phyloP scores from a whole-genome alignment of 2,888 invertebrate species.

The Spisula solida region DNA sequence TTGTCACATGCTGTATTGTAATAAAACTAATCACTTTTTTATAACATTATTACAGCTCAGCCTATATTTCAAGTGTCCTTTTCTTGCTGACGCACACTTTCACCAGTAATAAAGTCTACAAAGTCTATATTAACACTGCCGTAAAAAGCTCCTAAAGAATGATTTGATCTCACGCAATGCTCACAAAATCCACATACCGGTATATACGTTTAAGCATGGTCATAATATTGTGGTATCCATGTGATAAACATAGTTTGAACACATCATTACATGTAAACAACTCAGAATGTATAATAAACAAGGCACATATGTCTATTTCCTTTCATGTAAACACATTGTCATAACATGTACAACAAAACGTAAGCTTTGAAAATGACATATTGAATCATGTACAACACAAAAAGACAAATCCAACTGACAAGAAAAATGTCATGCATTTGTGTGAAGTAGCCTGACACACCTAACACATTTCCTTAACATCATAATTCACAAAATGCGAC shows the following conservation, averaged over 20 bases:
- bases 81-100: background rate
- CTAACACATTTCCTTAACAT: background rate
- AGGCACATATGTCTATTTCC: background rate
- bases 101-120: background rate
- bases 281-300: background rate
- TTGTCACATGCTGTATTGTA: background rate
- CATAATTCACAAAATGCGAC: background rate
- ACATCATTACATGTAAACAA: conserved; percentile 1
- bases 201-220: background rate
- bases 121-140: background rate
- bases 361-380: background rate
- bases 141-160: background rate
- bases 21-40: conserved; percentile 4
- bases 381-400: conserved; percentile 3
- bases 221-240: background rate
- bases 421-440: conserved; percentile 24
- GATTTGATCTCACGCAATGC: background rate
- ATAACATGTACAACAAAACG: background rate
- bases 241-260: background rate
- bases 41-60: background rate
- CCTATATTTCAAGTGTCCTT: background rate
- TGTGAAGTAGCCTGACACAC: background rate
- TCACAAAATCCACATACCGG: background rate
- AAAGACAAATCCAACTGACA: background rate
- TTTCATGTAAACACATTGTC: background rate